phyloP scores from a whole-genome alignment of 2,888 invertebrate species.

The Stramonita haemastoma region DNA sequence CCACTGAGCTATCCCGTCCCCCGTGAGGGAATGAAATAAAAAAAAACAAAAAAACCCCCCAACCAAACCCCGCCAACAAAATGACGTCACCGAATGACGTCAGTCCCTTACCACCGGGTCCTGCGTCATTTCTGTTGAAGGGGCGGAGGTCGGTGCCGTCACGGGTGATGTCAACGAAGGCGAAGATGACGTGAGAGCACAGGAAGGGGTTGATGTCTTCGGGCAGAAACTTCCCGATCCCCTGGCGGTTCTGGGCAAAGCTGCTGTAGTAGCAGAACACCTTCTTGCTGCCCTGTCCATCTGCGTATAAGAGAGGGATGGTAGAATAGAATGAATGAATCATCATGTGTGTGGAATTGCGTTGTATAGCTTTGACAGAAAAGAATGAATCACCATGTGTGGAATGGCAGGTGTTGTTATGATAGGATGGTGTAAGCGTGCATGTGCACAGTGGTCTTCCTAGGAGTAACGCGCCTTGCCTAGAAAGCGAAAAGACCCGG shows the following conservation, averaged over 20 bases:
- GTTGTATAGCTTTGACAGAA: not conserved
- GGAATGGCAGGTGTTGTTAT: too few species aligned
- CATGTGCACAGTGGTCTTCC: too few species aligned
- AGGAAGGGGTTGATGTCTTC: conserved; percentile 96
- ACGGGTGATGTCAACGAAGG: conserved; percentile 98
- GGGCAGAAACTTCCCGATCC: conserved; percentile 86
- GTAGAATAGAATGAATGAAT: not conserved
- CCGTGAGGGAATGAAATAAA: too few species aligned
- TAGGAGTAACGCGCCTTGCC: too few species aligned
- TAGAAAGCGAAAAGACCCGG: too few species aligned
- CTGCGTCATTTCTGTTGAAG: conserved; percentile 53
- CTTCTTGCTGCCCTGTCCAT: conserved; percentile 41
- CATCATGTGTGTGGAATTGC: too few species aligned
- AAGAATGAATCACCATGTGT: not conserved
- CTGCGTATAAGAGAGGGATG: not conserved
- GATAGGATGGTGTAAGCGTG: too few species aligned
- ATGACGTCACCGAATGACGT: not conserved
- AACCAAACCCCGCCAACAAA: too few species aligned
- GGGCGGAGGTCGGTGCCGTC: conserved; percentile 47
- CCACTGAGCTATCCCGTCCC: too few species aligned
- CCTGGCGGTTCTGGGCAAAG: conserved; percentile 97
- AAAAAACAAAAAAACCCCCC: too few species aligned
- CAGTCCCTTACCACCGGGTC: conserved; percentile 44
- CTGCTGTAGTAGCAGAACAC: conserved; percentile 95
- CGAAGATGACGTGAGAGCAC: conserved; percentile 97